Evolutionary conservation across 2,888 invertebrate genomes (phyloP).

Genomic region (Odiellus spinosus): DNA sequence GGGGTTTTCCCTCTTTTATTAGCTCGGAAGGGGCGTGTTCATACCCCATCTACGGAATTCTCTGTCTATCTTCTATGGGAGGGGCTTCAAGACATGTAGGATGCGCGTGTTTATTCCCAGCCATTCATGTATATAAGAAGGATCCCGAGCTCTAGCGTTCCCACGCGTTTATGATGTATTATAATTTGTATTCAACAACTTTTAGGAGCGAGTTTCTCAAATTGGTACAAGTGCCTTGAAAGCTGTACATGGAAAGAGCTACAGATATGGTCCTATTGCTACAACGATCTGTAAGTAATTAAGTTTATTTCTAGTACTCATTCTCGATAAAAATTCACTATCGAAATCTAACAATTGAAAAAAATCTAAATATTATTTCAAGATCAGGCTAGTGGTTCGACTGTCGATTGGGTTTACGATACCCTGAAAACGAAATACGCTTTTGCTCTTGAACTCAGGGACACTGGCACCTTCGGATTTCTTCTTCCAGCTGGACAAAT

Average conservation of each 20-base stretch:
- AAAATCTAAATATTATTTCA: background rate
- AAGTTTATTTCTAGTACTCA: background rate
- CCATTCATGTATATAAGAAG: too few species aligned
- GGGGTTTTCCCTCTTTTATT: too few species aligned
- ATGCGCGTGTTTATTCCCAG: too few species aligned
- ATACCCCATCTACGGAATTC: too few species aligned
- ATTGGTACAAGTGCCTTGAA: background rate
- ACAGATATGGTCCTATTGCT: background rate
- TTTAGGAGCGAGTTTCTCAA: conserved; percentile 1
- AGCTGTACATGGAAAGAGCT: background rate
- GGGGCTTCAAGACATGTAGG: too few species aligned
- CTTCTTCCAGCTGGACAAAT: conserved; percentile 13
- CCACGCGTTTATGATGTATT: too few species aligned
- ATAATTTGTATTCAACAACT: background rate
- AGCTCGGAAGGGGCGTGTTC: too few species aligned
- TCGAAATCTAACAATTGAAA: background rate
- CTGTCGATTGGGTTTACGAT: conserved; percentile 17
- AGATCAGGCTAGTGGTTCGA: conserved; percentile 18
- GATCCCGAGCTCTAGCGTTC: too few species aligned
- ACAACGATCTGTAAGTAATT: background rate
- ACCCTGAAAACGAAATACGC: conserved; percentile 7
- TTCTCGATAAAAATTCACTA: background rate
- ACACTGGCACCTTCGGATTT: conserved; percentile 14
- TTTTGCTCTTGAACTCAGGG: conserved; percentile 17
- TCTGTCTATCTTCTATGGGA: too few species aligned